phyloP scores from a whole-genome alignment of 2,888 invertebrate species.

The Strigamia transsilvanica region DNA sequence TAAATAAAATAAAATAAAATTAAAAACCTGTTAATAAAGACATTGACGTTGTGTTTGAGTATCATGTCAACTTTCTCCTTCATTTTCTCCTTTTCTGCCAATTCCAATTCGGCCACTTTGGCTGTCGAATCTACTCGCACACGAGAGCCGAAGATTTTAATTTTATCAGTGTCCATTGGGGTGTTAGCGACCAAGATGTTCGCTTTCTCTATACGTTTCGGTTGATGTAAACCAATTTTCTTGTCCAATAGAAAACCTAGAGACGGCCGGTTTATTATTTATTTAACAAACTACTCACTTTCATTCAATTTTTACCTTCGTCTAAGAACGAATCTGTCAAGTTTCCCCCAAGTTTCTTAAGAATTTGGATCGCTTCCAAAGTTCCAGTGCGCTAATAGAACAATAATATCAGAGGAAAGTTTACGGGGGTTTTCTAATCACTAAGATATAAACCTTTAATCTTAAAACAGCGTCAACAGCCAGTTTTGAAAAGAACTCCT shows the following conservation, averaged over 20 bases:
- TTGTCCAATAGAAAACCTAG: conserved; percentile 90
- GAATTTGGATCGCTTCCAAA: conserved; percentile 94
- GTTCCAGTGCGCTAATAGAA: conserved; percentile 80
- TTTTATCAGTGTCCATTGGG: conserved; percentile 99
- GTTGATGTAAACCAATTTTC: conserved; percentile 96
- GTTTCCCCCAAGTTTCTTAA: conserved; percentile 94
- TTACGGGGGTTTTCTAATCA: neutral
- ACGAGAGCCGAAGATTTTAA: conserved; percentile 96
- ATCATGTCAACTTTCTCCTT: conserved; percentile 98
- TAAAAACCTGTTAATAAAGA: conserved; percentile 89
- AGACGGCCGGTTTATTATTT: neutral
- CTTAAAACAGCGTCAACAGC: conserved; percentile 95
- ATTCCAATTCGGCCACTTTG: conserved; percentile 94
- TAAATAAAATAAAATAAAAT: neutral
- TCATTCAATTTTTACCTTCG: conserved; percentile 65
- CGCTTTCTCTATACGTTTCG: conserved; percentile 93
- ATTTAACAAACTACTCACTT: neutral
- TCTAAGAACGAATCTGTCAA: conserved; percentile 96
- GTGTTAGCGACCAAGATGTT: conserved; percentile 98
- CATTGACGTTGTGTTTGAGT: conserved; percentile 91
- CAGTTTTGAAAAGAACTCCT: conserved; percentile 93
- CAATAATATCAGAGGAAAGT: neutral
- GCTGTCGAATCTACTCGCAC: conserved; percentile 71
- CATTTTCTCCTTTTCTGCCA: conserved; percentile 99
- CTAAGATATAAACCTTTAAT: conserved; percentile 71